phyloP scores from a whole-genome alignment of 2,797 vertebrate species.

The Menidia menidia region DNA sequence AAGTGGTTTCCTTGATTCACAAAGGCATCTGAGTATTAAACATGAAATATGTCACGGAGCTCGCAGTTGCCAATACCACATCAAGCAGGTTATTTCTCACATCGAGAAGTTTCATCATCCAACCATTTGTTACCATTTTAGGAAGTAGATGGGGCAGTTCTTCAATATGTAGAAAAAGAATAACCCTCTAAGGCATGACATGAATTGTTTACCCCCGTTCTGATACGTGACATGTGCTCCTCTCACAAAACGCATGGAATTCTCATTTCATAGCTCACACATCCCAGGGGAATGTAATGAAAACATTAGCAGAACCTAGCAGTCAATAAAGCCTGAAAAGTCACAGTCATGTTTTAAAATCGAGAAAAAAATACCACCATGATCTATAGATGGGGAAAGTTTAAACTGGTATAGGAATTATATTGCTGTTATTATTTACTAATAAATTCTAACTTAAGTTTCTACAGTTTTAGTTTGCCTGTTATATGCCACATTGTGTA shows the following conservation, averaged over 20 bases:
- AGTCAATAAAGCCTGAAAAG: not conserved
- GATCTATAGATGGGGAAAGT: not conserved
- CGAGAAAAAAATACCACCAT: too few species aligned
- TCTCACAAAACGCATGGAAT: not conserved
- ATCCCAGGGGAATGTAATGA: not conserved
- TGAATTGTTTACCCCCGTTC: not conserved
- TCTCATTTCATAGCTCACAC: not conserved
- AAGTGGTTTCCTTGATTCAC: slow-evolving; percentile 66
- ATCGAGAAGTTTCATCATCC: slow-evolving; percentile 38
- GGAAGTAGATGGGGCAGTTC: slow-evolving; percentile 20
- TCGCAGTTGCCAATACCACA: slow-evolving; percentile 66
- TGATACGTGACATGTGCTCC: not conserved
- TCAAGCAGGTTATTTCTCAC: slow-evolving; percentile 53
- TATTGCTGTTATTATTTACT: not conserved
- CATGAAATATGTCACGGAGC: slow-evolving; percentile 63
- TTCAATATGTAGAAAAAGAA: slow-evolving; percentile 5
- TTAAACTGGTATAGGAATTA: not conserved
- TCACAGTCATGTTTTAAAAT: not conserved
- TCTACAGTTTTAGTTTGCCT: not conserved
- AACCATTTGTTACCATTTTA: slow-evolving; percentile 68
- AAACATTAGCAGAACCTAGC: not conserved
- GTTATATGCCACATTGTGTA: not conserved
- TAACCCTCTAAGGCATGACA: slow-evolving; percentile 1
- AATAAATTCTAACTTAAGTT: not conserved
- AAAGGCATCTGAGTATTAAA: slow-evolving; percentile 60